phyloP scores from a whole-genome alignment of 2,888 invertebrate genomes.

The Patella ulyssiponensis region DNA sequence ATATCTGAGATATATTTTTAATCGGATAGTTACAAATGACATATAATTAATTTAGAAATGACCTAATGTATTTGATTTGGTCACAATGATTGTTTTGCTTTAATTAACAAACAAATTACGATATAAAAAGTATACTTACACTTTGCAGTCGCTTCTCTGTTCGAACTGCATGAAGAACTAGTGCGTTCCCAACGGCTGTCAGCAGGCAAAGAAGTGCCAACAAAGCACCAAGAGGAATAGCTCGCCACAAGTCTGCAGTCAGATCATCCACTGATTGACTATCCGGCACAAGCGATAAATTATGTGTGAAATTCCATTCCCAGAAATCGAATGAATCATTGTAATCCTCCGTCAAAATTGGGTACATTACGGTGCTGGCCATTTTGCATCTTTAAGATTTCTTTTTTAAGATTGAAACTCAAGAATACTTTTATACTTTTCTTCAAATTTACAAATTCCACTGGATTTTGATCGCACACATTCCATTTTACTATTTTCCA shows the following conservation, averaged over 20 bases:
- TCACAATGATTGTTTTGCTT: neutral
- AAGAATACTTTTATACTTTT: no score
- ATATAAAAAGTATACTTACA: slow-evolving; percentile 62
- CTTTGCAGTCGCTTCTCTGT: slow-evolving; percentile 74
- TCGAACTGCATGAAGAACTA: slow-evolving; percentile 74
- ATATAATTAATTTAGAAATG: neutral
- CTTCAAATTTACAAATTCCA: no score
- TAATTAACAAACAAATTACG: neutral
- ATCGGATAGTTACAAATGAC: no score
- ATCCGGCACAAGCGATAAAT: neutral
- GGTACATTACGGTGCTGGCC: neutral
- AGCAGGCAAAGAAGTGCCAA: slow-evolving; percentile 71
- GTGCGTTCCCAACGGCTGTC: slow-evolving; percentile 73
- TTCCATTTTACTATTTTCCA: no score
- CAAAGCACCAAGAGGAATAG: slow-evolving; percentile 69
- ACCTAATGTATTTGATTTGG: neutral
- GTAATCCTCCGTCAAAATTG: neutral
- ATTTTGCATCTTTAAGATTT: neutral
- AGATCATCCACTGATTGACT: neutral
- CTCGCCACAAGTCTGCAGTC: slow-evolving; percentile 48
- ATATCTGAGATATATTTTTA: no score
- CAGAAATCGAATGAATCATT: neutral
- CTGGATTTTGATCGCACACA: no score
- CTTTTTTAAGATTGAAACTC: no score
- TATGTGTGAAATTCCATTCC: slow-evolving; percentile 8